Evolutionary conservation across 2,797 vertebrate species (phyloP).

Genomic region (Synaphobranchus kaupii): DNA sequence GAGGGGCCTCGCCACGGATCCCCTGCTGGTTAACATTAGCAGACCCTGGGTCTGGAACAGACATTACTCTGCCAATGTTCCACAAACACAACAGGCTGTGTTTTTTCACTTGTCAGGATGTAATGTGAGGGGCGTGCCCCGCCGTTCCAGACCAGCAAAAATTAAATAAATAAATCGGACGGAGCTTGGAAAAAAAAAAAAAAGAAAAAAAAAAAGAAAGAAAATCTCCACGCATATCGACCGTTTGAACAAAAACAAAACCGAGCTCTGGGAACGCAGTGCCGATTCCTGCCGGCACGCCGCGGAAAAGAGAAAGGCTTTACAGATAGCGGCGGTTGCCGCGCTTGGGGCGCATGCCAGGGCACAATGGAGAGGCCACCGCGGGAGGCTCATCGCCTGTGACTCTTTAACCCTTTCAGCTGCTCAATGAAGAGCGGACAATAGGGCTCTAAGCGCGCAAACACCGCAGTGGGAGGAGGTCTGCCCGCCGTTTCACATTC

Average conservation of each 20-base stretch:
- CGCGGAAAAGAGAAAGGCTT: background rate
- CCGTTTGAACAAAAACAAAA: background rate
- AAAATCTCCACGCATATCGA: background rate
- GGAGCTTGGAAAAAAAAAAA: too few relatives aligned
- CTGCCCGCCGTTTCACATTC: conserved; percentile 31
- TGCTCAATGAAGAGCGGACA: conserved; percentile 13
- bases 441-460: conserved; percentile 31
- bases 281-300: background rate
- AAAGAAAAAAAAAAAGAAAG: too few relatives aligned
- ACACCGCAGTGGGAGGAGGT: conserved; percentile 25
- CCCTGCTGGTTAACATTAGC: conserved; percentile 20
- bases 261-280: background rate
- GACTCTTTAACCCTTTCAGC: conserved; percentile 27
- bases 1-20: background rate
- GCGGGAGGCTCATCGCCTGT: background rate
- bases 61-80: conserved; percentile 18
- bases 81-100: background rate
- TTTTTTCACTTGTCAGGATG: background rate
- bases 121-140: background rate
- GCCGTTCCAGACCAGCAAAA: background rate
- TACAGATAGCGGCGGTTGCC: background rate
- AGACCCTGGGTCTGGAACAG: conserved; percentile 27
- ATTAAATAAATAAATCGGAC: background rate
- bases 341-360: background rate
- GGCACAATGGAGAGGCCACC: conserved; percentile 19